A percentile compares a stretch with the other conserved stretches of the same genome.
Conservation (phyloP, 2,797 vertebrate species). For the Propithecus deckenii region DNA sequence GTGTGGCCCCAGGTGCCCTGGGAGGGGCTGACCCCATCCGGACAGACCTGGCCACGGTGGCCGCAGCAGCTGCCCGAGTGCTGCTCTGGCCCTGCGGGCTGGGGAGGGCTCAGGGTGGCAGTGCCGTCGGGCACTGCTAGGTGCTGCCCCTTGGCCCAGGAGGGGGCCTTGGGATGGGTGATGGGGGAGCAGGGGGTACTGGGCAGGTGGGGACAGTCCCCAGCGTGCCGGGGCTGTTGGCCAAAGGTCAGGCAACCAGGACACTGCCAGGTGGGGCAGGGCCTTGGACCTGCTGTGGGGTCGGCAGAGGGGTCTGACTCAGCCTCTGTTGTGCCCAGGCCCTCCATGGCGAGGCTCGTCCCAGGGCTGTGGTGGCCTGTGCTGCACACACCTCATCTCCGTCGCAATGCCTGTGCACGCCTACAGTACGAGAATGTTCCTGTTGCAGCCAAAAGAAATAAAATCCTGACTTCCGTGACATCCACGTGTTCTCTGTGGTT, state of each 20-base stretch:
- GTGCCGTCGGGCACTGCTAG: rapidly evolving
- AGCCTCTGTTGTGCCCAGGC: too few relatives aligned
- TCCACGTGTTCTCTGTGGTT: background rate
- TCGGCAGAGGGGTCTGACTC: background rate
- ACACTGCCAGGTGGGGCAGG: background rate
- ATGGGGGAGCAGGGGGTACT: background rate
- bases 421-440: background rate
- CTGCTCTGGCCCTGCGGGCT: background rate
- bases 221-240: background rate
- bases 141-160: too few relatives aligned
- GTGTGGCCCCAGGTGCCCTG: rapidly evolving
- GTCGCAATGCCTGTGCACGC: rapidly evolving
- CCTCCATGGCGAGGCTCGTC: background rate
- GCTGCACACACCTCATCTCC: background rate
- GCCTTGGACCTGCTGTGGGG: background rate
- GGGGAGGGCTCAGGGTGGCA: background rate
- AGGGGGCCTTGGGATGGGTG: rapidly evolving
- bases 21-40: background rate
- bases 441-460: background rate
- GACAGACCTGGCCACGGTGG: background rate
- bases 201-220: background rate
- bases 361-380: background rate
- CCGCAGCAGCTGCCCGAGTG: rapidly evolving
- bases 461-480: background rate
- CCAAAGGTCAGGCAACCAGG: background rate